Evolutionary conservation across 2,113 vertebrate species (phyloP).

Genomic region (Ptilorrhoa leucosticta): DNA sequence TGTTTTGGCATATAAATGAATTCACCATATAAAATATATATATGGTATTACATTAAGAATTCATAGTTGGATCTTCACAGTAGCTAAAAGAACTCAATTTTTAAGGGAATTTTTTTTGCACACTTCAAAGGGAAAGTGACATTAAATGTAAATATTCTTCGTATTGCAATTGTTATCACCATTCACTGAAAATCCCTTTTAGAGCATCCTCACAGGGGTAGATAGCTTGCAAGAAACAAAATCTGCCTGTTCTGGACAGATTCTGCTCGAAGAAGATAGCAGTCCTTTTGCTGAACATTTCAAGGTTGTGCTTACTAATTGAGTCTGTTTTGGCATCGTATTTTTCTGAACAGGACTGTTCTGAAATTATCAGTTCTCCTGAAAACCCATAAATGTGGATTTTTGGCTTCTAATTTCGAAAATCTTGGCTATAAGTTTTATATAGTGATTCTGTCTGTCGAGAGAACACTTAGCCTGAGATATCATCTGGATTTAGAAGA

Average conservation of each 20-base stretch:
- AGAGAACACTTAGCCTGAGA: background rate
- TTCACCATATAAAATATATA: background rate
- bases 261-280: background rate
- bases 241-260: background rate
- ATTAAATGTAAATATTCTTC: background rate
- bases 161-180: background rate
- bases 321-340: background rate
- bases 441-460: background rate
- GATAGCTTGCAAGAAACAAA: background rate
- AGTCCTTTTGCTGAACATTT: background rate
- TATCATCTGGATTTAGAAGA: background rate
- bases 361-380: conserved; percentile 7
- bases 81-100: background rate
- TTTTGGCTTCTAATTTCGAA: conserved; percentile 35
- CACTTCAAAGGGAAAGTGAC: background rate
- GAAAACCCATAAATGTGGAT: background rate
- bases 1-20: background rate
- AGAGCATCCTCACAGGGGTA: background rate
- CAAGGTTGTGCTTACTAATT: background rate
- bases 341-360: background rate
- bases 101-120: background rate
- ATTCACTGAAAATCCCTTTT: background rate
- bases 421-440: conserved; percentile 24
- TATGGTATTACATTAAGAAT: background rate
- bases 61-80: background rate